Percentiles rank a stretch among this genome's conserved stretches.
These are phyloP conservation scores for Petromus typicus DNA, from an alignment of 2,113 vertebrate genomes.

Conservation along the genomic window DNA sequence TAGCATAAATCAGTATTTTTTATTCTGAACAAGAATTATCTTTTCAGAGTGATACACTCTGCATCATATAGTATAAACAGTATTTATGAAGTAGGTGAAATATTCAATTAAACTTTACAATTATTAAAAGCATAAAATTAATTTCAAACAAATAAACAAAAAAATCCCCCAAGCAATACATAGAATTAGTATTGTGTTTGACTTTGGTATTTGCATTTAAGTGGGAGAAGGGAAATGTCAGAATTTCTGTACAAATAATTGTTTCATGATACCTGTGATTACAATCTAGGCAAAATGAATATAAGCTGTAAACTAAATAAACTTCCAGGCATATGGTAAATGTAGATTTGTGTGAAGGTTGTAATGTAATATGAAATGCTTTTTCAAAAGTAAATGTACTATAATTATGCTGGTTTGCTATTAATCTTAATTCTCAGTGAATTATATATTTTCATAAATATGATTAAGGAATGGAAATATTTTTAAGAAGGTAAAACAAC, in stretches of 20 bases:
- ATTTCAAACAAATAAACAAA: background rate
- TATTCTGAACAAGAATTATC: background rate
- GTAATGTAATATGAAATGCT: background rate
- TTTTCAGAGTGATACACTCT: background rate
- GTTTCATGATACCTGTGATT: background rate
- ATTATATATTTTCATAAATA: background rate
- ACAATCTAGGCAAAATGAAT: constrained; percentile 14
- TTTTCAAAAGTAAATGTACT: background rate
- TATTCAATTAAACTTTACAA: background rate
- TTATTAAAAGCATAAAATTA: background rate
- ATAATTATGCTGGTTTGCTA: background rate
- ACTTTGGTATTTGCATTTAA: background rate
- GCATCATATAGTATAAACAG: background rate
- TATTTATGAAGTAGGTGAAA: background rate
- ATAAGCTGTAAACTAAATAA: constrained; percentile 7
- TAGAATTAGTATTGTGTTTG: background rate
- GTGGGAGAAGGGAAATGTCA: background rate
- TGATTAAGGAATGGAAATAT: background rate
- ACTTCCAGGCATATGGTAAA: background rate
- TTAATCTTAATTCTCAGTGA: background rate
- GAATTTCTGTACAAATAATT: constrained; percentile 16
- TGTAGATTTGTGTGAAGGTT: background rate
- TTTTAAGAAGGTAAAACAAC: background rate
- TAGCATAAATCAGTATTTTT: background rate
- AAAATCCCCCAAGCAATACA: too few relatives aligned